Base-by-base conservation (phyloP, 2,113 vertebrate genomes). In the Eolophus roseicapilla region DNA sequence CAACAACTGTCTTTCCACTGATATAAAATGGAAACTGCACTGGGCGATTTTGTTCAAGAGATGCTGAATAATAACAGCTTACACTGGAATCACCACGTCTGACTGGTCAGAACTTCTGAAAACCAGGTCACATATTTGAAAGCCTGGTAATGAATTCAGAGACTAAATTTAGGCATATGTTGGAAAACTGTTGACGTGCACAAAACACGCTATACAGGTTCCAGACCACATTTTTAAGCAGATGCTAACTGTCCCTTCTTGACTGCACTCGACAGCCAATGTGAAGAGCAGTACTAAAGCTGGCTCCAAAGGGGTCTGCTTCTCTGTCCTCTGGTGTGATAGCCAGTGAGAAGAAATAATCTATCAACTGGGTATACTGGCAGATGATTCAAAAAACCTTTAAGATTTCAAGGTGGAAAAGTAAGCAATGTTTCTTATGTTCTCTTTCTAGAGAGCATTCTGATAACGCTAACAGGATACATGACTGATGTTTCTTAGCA, bases 1-100 rank as follows among this genome's bases (percentile, higher is more conserved):
- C 74, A 76, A 62, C 60, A 94, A 68, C 39, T 63, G 13, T 55
- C 79, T 90, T 81, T 76, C 55, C 31, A 73, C 23, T 67, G 63
- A 75, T 71, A 62, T 92, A 50, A 95, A 91, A 89, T 77, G 64
- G 47, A 81, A 96, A 75, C 69, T 75, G 57, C 60, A 49, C 28
- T 35, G 65, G 44, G 44, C 81, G 88, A 69, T 94, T 96, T 88
- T 94, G 50, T 76, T 87, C 74, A 95, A 93, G 81, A 86, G 82
- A 86, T 73, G 82, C 73, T 93, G 93, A 93, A 90, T 87, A 95
- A 93, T 93, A 92, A 78, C 73, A 93, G 80, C 44, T 94, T 74
- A 64, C 64, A 49, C 35, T 59, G 91, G 92, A 93, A 90, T 85
- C 86, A 84, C 35, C 88, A 92, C 82, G 69, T 92, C 90, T 94